Evolutionary conservation across 2,113 vertebrate species (phyloP).

Genomic region (Lampris incognitus): DNA sequence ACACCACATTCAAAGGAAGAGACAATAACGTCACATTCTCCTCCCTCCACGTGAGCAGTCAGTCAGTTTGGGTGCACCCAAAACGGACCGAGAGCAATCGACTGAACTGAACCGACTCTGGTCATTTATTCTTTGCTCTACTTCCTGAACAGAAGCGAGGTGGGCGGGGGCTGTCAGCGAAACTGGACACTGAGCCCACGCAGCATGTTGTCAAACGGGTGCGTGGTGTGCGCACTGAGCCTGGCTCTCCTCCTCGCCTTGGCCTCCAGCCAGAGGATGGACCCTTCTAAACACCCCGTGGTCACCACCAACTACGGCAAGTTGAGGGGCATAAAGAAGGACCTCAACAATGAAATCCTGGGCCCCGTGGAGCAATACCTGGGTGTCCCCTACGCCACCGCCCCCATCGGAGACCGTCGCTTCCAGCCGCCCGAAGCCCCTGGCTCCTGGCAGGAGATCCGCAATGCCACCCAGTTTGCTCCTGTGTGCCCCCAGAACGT

Average conservation of each 20-base stretch:
- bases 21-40: background rate
- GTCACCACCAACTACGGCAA: constrained; percentile 91
- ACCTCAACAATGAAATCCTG: constrained; percentile 93
- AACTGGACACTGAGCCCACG: constrained; percentile 39
- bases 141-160: constrained; percentile 50
- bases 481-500: constrained; percentile 93
- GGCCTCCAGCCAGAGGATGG: constrained; percentile 81
- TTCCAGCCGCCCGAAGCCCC: constrained; percentile 92
- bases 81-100: constrained; percentile 33
- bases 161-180: constrained; percentile 26
- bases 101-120: constrained; percentile 47
- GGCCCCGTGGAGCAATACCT: constrained; percentile 92
- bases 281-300: constrained; percentile 84
- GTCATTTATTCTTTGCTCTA: constrained; percentile 54
- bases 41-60: background rate
- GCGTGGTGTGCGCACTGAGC: constrained; percentile 75
- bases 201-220: constrained; percentile 65
- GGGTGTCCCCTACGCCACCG: constrained; percentile 91
- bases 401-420: constrained; percentile 88
- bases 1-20: constrained; percentile 25
- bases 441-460: constrained; percentile 91
- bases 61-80: background rate
- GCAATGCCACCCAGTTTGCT: constrained; percentile 91
- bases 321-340: constrained; percentile 88
- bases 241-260: constrained; percentile 79